Percentiles rank a stretch among this genome's conserved stretches.
phyloP scores from a whole-genome alignment of 2,888 invertebrate genomes.

The Diabrotica balteata region DNA sequence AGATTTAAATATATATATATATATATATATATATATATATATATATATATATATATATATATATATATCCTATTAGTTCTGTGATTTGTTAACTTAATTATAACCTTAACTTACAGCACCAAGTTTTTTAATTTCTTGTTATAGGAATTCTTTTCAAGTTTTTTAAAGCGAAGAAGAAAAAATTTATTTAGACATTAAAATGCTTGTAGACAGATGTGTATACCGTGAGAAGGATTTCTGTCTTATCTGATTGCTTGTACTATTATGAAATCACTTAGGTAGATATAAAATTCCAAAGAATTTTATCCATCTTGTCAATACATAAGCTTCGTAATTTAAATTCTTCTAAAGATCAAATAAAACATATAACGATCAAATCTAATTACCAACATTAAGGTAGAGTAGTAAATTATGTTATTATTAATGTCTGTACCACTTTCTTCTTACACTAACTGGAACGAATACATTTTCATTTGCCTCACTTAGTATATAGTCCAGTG shows the following conservation, averaged over 20 bases:
- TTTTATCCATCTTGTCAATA: conserved; percentile 3
- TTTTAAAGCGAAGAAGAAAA: no score
- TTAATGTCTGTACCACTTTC: conserved; percentile 8
- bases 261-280: no score
- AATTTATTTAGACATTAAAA: no score
- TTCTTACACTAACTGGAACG: conserved; percentile 4
- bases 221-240: no score
- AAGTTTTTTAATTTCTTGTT: no score
- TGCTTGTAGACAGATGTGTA: no score
- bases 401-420: conserved; percentile 13
- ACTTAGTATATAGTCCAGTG: conserved; percentile 1
- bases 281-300: background rate
- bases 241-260: no score
- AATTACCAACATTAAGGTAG: conserved; percentile 3
- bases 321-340: conserved; percentile 4
- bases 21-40: background rate
- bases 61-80: no score
- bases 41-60: background rate
- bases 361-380: conserved; percentile 12
- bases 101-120: no score
- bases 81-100: no score
- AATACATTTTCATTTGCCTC: conserved; percentile 4
- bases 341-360: conserved; percentile 10
- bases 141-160: no score
- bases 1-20: background rate